A percentile compares a stretch with the other conserved stretches of the same genome.
These are phyloP conservation scores for Drosophila micromelanica DNA, from an alignment of 1,140 invertebrate species.

Conservation along the genomic window DNA sequence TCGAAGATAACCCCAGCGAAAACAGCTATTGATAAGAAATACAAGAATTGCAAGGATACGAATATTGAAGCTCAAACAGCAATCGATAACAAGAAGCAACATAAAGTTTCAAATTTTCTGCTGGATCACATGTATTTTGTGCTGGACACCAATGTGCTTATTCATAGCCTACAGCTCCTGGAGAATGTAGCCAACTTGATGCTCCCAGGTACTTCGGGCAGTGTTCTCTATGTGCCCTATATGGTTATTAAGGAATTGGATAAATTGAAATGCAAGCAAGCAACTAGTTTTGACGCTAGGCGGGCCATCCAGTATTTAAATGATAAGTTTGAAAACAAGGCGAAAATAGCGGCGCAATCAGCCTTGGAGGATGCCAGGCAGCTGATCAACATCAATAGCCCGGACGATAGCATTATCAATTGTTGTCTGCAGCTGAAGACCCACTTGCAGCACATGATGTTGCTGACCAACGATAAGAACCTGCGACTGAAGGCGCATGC, in stretches of 20 bases:
- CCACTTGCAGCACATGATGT: conserved; percentile 47
- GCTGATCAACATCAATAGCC: conserved; percentile 55
- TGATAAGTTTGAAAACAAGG: conserved; percentile 49
- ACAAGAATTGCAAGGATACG: background rate
- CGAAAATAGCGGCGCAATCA: conserved; percentile 59
- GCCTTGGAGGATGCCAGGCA: conserved; percentile 50
- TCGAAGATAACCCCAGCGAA: background rate
- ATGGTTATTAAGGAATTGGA: conserved; percentile 67
- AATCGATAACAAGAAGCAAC: background rate
- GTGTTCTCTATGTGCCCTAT: conserved; percentile 52
- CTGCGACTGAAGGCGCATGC: conserved; percentile 70
- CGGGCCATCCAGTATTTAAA: conserved; percentile 72
- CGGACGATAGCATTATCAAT: conserved; percentile 75
- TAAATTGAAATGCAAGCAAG: conserved; percentile 45
- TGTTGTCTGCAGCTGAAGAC: conserved; percentile 70
- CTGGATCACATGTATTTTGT: conserved; percentile 53
- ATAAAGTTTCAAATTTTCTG: background rate
- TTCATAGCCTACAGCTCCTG: conserved; percentile 32
- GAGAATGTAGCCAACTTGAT: conserved; percentile 23
- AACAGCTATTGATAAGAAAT: background rate
- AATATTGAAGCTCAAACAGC: background rate
- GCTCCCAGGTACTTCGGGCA: conserved; percentile 31
- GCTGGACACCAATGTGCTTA: conserved; percentile 58
- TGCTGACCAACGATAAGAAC: conserved; percentile 72
- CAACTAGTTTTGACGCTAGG: conserved; percentile 29